Conservation (phyloP, 2,888 invertebrate species). For the Leucania comma region DNA sequence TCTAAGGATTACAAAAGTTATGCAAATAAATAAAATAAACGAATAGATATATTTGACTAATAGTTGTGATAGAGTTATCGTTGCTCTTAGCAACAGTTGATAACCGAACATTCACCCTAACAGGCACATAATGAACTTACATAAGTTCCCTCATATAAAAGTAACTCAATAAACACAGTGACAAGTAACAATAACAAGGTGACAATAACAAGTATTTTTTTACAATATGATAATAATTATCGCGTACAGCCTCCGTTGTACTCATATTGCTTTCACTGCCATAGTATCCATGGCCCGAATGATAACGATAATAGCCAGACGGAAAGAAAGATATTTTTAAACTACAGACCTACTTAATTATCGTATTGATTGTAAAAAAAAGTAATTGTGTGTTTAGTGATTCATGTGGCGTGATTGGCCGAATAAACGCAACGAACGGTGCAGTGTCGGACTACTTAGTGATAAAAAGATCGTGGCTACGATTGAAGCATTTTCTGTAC, state of each 20-base stretch:
- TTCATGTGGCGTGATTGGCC: conserved; percentile 28
- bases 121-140: conserved; percentile 56
- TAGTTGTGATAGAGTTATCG: conserved; percentile 64
- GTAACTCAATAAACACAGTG: conserved; percentile 70
- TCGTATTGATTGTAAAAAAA: conserved; percentile 33
- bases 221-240: conserved; percentile 67
- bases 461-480: not conserved
- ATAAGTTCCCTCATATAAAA: conserved; percentile 66
- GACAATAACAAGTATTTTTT: conserved; percentile 64
- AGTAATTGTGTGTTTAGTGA: conserved; percentile 31
- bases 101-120: conserved; percentile 71
- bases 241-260: conserved; percentile 59
- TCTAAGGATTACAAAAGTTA: conserved; percentile 18
- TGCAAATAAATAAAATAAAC: conserved; percentile 28
- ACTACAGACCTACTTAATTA: conserved; percentile 44
- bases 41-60: conserved; percentile 59
- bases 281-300: conserved; percentile 64
- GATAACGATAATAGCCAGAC: conserved; percentile 58
- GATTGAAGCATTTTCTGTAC: not conserved
- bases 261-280: conserved; percentile 59
- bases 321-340: conserved; percentile 52
- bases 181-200: too few species aligned
- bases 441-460: not conserved
- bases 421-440: not conserved
- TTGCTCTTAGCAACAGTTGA: conserved; percentile 70